Conservation (phyloP, 2,113 vertebrate species). For the Guaruba guarouba region DNA sequence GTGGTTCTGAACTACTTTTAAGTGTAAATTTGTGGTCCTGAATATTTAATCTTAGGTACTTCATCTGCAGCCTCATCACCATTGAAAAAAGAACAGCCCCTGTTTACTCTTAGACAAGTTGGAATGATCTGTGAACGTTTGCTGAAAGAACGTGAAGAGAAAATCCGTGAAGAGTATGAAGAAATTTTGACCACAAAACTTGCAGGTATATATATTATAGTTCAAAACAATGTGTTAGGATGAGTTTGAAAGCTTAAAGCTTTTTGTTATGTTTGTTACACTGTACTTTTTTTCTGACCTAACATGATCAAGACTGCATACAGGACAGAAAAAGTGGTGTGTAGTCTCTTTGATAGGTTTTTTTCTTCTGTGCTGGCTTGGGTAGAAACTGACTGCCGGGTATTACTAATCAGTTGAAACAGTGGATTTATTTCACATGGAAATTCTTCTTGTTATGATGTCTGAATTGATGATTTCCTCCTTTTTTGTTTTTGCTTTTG, state of each 20-base stretch:
- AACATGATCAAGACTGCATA: background rate
- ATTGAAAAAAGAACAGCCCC: slow-evolving; percentile 93
- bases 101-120: slow-evolving; percentile 97
- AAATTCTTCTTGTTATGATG: background rate
- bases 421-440: slow-evolving; percentile 27
- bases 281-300: background rate
- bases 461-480: background rate
- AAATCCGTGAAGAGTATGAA: slow-evolving; percentile 97
- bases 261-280: background rate
- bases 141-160: slow-evolving; percentile 97
- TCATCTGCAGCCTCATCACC: slow-evolving; percentile 88
- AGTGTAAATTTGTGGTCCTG: background rate
- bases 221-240: background rate
- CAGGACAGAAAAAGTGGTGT: background rate
- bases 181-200: slow-evolving; percentile 97
- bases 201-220: slow-evolving; percentile 83
- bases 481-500: background rate
- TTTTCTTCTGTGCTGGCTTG: background rate
- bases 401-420: background rate
- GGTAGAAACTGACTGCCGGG: background rate
- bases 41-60: slow-evolving; percentile 75
- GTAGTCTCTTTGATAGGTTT: background rate
- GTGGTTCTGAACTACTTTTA: background rate
- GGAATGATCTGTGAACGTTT: slow-evolving; percentile 99
- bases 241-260: background rate